These are phyloP conservation scores for Seira sanloemensis DNA, from an alignment of 2,888 invertebrate species.

Conservation along the genomic window DNA sequence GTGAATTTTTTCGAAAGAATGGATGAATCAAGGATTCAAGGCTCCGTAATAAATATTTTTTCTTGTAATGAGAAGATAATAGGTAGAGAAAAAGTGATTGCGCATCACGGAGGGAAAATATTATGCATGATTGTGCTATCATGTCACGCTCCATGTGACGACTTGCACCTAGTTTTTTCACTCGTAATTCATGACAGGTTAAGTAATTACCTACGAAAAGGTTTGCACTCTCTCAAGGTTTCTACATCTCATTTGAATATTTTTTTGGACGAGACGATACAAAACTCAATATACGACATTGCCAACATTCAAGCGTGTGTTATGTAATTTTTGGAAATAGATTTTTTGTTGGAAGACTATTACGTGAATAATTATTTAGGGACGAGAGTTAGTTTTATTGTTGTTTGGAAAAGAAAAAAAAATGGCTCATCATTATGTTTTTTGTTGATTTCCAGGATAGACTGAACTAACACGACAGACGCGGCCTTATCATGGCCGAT, in stretches of 20 bases:
- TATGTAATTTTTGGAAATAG: conserved; percentile 7
- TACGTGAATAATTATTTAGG: no score
- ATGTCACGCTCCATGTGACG: not conserved
- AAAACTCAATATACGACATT: not conserved
- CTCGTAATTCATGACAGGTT: not conserved
- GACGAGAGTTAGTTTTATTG: not conserved
- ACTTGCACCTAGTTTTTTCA: not conserved
- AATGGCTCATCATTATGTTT: conserved; percentile 25
- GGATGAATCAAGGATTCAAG: not conserved
- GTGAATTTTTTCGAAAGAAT: not conserved
- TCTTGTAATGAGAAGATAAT: not conserved
- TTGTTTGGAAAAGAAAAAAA: no score
- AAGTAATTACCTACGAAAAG: not conserved
- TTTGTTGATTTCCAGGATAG: conserved; percentile 69
- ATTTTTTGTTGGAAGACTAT: not conserved
- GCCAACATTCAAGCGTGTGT: not conserved
- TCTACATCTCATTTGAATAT: not conserved
- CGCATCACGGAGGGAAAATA: not conserved
- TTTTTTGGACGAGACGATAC: not conserved
- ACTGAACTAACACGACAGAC: conserved; percentile 69
- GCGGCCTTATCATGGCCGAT: conserved; percentile 74
- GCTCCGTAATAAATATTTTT: not conserved
- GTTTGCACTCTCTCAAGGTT: not conserved
- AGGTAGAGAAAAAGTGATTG: not conserved
- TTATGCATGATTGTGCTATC: not conserved